Percentiles rank a stretch among this genome's conserved stretches.
These are phyloP conservation scores for Myotis findleyi DNA, from an alignment of 2,797 vertebrate genomes.

Conservation along the genomic window DNA sequence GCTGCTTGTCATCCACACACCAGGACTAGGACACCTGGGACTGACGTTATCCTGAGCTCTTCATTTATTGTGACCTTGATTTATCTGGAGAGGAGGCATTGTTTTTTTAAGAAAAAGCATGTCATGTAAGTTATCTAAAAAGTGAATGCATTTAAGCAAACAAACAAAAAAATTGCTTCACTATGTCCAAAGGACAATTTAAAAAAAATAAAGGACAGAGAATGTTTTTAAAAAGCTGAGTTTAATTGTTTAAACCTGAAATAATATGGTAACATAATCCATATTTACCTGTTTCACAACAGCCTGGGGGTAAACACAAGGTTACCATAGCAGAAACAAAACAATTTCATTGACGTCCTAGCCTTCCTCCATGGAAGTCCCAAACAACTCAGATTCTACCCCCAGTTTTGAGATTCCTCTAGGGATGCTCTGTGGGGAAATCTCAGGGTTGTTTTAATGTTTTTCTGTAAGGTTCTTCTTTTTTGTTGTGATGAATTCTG, in stretches of 20 bases:
- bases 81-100: background rate
- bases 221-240: background rate
- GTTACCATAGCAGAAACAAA: background rate
- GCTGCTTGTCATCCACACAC: background rate
- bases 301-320: background rate
- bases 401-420: background rate
- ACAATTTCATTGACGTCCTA: background rate
- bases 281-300: background rate
- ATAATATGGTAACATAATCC: background rate
- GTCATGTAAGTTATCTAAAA: background rate
- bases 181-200: background rate
- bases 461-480: background rate
- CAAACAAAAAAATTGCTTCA: background rate
- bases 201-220: background rate
- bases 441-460: background rate
- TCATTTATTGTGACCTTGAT: background rate
- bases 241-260: background rate
- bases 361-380: background rate
- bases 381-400: background rate
- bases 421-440: background rate
- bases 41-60: background rate
- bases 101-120: background rate
- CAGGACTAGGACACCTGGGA: background rate
- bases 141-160: background rate
- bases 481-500: background rate